Percentiles rank a stretch among this genome's conserved stretches.
phyloP scores from a whole-genome alignment of 2,888 invertebrate species.

The Drosophila pseudotalamancana region DNA sequence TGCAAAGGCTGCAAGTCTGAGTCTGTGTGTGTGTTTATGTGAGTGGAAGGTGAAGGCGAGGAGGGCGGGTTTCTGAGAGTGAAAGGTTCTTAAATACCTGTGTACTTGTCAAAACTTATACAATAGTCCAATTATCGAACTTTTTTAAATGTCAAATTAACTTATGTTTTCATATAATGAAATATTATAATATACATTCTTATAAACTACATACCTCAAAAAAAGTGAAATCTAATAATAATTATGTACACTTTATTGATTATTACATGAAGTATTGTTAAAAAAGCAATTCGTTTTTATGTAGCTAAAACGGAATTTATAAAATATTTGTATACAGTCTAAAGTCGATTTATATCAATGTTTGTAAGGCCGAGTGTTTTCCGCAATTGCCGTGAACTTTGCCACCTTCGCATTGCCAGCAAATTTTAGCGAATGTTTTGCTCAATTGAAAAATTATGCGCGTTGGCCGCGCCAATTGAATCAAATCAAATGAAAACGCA shows the following conservation, averaged over 20 bases:
- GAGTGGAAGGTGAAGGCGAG: not conserved
- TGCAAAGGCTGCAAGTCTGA: not conserved
- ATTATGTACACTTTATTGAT: too few species aligned
- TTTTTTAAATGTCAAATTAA: too few species aligned
- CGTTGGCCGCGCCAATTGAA: conserved; percentile 64
- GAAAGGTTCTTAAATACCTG: conserved; percentile 18
- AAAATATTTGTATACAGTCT: conserved; percentile 7
- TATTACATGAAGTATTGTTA: too few species aligned
- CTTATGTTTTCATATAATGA: too few species aligned
- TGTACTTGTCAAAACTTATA: conserved; percentile 1
- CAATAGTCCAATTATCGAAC: conserved; percentile 2
- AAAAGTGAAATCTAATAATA: too few species aligned
- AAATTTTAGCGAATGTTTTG: conserved; percentile 46
- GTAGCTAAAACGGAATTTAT: not conserved
- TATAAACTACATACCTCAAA: too few species aligned
- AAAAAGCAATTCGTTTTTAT: too few species aligned
- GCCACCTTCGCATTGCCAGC: conserved; percentile 35
- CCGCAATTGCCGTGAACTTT: conserved; percentile 58
- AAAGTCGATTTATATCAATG: conserved; percentile 20
- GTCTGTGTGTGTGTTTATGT: not conserved
- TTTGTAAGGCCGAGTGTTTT: not conserved
- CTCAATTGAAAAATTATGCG: conserved; percentile 74
- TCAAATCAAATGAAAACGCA: conserved; percentile 64
- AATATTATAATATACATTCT: too few species aligned
- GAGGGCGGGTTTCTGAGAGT: conserved; percentile 4